These are phyloP conservation scores for Carcharodon carcharias DNA, from an alignment of 2,797 vertebrate genomes.

Conservation along the genomic window DNA sequence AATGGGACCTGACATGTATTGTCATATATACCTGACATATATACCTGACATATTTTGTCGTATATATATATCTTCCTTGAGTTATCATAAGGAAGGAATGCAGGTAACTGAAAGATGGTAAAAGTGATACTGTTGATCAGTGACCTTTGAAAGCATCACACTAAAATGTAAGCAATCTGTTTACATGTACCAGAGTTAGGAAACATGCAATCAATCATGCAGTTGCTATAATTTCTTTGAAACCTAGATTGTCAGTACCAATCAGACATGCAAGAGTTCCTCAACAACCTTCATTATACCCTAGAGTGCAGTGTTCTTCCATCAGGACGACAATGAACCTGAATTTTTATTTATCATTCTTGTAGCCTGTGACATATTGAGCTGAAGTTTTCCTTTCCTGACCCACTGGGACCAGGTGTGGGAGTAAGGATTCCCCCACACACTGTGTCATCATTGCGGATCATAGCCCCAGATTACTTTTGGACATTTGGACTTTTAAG, in stretches of 20 bases:
- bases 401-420: background rate
- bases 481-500: too few species aligned
- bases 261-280: background rate
- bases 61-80: background rate
- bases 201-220: background rate
- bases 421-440: background rate
- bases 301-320: background rate
- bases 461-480: too few species aligned
- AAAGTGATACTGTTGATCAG: background rate
- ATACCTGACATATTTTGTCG: background rate
- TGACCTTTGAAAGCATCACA: background rate
- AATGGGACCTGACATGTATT: background rate
- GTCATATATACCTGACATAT: too few species aligned
- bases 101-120: background rate
- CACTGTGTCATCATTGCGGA: too few species aligned
- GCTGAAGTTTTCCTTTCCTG: background rate
- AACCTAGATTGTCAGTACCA: background rate
- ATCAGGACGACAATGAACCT: background rate
- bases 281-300: background rate
- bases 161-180: background rate
- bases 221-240: background rate
- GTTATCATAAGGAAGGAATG: background rate
- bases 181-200: background rate
- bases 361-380: background rate
- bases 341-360: background rate